Evolutionary conservation across 2,888 invertebrate genomes (phyloP).

Genomic region (Cacoxenus indagator): DNA sequence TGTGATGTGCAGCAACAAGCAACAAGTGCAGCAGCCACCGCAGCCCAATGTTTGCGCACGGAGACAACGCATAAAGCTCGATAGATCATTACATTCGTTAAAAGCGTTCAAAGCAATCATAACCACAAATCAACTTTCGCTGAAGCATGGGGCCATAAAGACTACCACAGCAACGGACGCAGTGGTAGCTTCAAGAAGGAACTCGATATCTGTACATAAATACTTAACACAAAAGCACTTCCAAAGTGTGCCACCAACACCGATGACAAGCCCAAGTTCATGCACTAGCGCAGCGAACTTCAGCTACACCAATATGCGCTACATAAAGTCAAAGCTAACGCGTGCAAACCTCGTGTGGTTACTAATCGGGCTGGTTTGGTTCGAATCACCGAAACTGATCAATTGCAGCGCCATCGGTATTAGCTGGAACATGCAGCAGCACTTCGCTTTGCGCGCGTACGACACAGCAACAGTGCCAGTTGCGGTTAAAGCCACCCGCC

Average conservation of each 20-base stretch:
- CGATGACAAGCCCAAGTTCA: too few species aligned
- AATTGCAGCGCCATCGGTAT: slow-evolving; percentile 57
- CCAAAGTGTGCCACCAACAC: too few species aligned
- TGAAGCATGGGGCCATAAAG: background rate
- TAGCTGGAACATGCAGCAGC: background rate
- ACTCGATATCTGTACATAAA: too few species aligned
- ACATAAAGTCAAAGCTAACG: slow-evolving; percentile 31
- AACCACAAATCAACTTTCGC: slow-evolving; percentile 7
- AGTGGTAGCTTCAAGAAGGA: too few species aligned
- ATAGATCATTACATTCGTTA: slow-evolving; percentile 28
- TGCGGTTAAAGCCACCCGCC: background rate
- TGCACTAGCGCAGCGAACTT: slow-evolving; percentile 26
- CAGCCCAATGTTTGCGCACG: background rate
- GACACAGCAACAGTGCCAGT: background rate
- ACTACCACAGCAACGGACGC: background rate
- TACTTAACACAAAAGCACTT: too few species aligned
- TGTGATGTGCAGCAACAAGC: slow-evolving; percentile 11
- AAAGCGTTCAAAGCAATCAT: slow-evolving; percentile 39
- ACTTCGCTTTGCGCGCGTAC: background rate
- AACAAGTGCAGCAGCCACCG: slow-evolving; percentile 30
- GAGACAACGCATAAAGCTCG: background rate
- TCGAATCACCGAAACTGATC: slow-evolving; percentile 64
- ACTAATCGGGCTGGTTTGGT: slow-evolving; percentile 67
- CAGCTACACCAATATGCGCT: slow-evolving; percentile 33
- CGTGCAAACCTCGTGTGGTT: slow-evolving; percentile 64